Evolutionary conservation across 2,797 vertebrate species (phyloP).

Genomic region (Hoplostethus mediterraneus): DNA sequence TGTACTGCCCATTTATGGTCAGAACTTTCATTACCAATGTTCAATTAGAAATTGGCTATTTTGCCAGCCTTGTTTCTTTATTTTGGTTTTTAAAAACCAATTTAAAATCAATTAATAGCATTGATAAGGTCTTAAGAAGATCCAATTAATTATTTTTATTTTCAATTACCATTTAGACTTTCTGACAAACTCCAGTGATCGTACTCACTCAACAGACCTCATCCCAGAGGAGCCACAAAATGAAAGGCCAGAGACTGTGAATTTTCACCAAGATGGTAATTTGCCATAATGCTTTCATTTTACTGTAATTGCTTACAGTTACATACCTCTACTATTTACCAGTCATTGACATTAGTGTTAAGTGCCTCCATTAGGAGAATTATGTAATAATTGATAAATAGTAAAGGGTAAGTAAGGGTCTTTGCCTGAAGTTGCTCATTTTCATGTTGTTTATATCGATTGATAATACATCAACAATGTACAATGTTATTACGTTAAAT

Average conservation of each 20-base stretch:
- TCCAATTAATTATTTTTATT: neutral
- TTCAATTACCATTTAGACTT: conserved; percentile 71
- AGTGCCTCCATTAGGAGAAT: neutral
- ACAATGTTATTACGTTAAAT: neutral
- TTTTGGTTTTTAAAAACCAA: too few species aligned
- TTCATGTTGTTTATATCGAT: neutral
- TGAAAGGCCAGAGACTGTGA: conserved; percentile 49
- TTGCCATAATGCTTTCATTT: conserved; percentile 8
- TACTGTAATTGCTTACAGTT: neutral
- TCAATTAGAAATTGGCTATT: too few species aligned
- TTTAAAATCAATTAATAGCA: too few species aligned
- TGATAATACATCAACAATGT: neutral
- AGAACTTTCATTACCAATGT: too few species aligned
- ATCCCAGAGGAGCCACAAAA: conserved; percentile 23
- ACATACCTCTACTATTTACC: neutral
- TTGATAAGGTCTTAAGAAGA: too few species aligned
- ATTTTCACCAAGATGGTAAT: conserved; percentile 54
- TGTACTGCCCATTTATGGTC: too few species aligned
- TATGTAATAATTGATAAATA: neutral
- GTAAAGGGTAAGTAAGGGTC: too few species aligned
- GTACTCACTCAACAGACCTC: conserved; percentile 42
- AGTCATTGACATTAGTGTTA: neutral
- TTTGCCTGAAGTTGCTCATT: too few species aligned
- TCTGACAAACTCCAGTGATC: conserved; percentile 63
- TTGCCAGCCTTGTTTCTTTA: too few species aligned